Evolutionary conservation across 2,888 invertebrate genomes (phyloP).

Genomic region (Kuschelorhynchus macadamiae): DNA sequence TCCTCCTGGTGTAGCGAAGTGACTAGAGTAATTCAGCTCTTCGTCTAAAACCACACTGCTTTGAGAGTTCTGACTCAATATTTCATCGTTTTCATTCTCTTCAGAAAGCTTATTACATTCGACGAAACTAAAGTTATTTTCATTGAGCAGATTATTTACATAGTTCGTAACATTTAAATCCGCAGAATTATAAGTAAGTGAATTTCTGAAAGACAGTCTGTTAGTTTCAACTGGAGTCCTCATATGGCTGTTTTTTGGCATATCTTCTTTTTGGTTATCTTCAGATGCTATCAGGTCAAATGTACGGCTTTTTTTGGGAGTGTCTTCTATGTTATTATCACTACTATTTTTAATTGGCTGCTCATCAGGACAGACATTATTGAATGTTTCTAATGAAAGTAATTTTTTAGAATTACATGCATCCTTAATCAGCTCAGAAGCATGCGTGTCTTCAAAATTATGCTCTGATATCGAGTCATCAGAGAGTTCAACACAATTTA

Average conservation of each 20-base stretch:
- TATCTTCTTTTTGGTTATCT: neutral
- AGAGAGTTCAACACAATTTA: constrained; percentile 2
- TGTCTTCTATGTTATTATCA: neutral
- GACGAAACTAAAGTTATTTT: constrained; percentile 39
- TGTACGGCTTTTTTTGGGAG: neutral
- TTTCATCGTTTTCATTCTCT: neutral
- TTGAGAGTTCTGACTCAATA: constrained; percentile 49
- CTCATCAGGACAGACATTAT: too few species aligned
- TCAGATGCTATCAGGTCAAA: neutral
- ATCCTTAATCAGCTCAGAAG: too few species aligned
- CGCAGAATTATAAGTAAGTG: constrained; percentile 40
- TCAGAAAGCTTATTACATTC: constrained; percentile 6
- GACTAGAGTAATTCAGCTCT: constrained; percentile 75
- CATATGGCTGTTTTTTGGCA: too few species aligned
- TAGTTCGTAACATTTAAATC: constrained; percentile 58
- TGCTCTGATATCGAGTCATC: constrained; percentile 6
- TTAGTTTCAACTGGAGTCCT: neutral
- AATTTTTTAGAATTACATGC: too few species aligned
- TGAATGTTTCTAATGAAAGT: too few species aligned
- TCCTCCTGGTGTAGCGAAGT: constrained; percentile 21
- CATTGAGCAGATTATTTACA: constrained; percentile 50
- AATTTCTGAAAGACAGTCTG: constrained; percentile 9
- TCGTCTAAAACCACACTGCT: constrained; percentile 71
- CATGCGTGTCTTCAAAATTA: neutral
- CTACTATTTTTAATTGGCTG: too few species aligned